Evolutionary conservation across 2,113 vertebrate genomes (phyloP).

Genomic region (Eclectus roratus): DNA sequence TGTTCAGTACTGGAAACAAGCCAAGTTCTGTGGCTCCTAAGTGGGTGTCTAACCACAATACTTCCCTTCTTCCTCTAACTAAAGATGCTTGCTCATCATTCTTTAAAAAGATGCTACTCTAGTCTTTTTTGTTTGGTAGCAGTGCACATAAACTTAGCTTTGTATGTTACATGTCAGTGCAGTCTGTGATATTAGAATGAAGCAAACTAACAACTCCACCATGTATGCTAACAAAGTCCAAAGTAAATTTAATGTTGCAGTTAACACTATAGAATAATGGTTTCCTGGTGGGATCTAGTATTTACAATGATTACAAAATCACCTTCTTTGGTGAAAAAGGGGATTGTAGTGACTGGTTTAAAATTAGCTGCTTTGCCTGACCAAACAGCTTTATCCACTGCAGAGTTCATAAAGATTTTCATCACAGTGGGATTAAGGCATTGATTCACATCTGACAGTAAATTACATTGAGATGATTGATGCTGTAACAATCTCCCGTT

Average conservation of each 20-base stretch:
- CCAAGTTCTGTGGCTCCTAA: neutral
- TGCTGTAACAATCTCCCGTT: neutral
- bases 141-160: neutral
- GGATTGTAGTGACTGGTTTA: neutral
- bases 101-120: neutral
- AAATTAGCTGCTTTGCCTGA: neutral
- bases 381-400: neutral
- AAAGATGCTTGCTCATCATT: slow-evolving; percentile 14
- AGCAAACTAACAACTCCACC: neutral
- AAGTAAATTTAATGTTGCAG: neutral
- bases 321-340: neutral
- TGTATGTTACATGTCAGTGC: neutral
- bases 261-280: neutral
- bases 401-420: neutral
- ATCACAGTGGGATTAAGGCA: neutral
- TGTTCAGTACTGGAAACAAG: neutral
- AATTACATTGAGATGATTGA: slow-evolving; percentile 12
- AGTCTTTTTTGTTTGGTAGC: neutral
- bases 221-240: neutral
- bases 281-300: neutral
- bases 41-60: neutral
- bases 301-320: neutral
- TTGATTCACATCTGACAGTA: neutral
- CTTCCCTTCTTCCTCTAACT: neutral
- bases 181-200: neutral